Conservation (phyloP, 2,113 vertebrate species). For the Aleadryas rufinucha region DNA sequence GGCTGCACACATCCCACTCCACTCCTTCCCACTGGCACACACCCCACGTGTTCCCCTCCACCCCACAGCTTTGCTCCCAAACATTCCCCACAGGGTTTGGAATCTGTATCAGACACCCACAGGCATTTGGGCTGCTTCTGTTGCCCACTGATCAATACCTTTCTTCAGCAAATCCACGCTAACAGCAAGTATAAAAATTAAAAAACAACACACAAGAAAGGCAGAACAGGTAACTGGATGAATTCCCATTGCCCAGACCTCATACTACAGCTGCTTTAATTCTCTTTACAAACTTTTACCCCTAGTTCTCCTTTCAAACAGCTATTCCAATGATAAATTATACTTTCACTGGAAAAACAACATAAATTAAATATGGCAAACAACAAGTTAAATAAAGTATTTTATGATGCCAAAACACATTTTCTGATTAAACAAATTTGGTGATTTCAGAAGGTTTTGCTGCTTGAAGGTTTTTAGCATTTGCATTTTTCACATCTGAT, state of each 20-base stretch:
- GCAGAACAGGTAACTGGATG: neutral
- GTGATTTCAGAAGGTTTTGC: neutral
- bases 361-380: neutral
- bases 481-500: neutral
- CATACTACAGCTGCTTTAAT: neutral
- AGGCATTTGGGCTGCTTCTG: neutral
- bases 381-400: neutral
- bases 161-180: neutral
- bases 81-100: neutral
- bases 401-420: neutral
- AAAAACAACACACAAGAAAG: neutral
- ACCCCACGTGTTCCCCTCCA: rapidly evolving
- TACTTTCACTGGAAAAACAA: neutral
- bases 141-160: neutral
- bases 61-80: neutral
- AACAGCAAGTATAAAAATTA: neutral
- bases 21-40: neutral
- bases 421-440: neutral
- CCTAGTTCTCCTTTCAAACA: neutral
- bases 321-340: neutral
- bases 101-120: too few species aligned
- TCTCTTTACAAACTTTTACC: neutral
- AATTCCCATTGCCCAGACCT: neutral
- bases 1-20: neutral
- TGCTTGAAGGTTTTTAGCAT: neutral